Conservation (phyloP, 2,113 vertebrate genomes). For the Origma solitaria region DNA sequence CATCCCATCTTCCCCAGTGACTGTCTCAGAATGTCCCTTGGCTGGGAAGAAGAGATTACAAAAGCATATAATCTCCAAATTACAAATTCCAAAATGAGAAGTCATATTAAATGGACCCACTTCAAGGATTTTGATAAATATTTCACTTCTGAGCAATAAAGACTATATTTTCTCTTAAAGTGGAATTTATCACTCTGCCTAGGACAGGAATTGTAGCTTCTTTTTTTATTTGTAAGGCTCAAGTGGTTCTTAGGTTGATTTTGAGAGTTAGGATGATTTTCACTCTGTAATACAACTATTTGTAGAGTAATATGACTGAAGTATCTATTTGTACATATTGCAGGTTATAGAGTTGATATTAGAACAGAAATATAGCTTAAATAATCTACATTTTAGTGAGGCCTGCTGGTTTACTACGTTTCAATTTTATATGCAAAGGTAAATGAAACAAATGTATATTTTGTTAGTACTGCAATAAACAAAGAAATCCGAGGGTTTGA, state of each 20-base stretch:
- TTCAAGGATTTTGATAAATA: not conserved
- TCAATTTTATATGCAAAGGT: conserved; percentile 10
- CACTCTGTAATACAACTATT: conserved; percentile 10
- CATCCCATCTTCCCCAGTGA: not conserved
- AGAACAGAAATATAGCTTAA: not conserved
- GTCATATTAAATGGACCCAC: not conserved
- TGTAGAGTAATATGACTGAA: not conserved
- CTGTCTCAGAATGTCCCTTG: not conserved
- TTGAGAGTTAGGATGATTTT: not conserved
- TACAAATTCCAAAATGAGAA: not conserved
- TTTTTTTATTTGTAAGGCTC: not conserved
- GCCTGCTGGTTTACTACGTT: not conserved
- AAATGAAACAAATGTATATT: conserved; percentile 39
- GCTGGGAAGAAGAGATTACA: not conserved
- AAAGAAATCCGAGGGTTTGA: not conserved
- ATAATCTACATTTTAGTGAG: not conserved
- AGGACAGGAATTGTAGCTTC: not conserved
- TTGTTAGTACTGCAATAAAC: conserved; percentile 42
- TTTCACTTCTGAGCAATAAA: not conserved
- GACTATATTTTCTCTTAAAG: not conserved
- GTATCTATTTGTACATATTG: not conserved
- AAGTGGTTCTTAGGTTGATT: not conserved
- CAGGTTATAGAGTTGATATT: not conserved
- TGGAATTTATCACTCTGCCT: not conserved
- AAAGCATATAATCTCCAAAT: not conserved